These are phyloP conservation scores for Bambusicola thoracicus DNA, from an alignment of 2,113 vertebrate species.

Conservation along the genomic window DNA sequence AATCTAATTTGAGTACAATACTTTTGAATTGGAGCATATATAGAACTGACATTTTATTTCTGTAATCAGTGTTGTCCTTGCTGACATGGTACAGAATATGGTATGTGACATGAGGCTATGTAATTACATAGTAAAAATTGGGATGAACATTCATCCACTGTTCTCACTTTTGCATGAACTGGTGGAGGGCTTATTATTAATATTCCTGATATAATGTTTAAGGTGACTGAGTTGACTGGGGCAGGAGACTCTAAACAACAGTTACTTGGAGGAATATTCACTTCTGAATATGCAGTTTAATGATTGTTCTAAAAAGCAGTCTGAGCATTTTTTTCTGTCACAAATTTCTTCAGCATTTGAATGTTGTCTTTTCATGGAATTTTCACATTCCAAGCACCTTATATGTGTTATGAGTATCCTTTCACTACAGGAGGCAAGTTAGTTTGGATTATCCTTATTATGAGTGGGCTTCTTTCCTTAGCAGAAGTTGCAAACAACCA, in stretches of 20 bases:
- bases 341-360: background rate
- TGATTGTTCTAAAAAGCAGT: background rate
- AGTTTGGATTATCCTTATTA: background rate
- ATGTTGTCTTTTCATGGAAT: background rate
- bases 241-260: background rate
- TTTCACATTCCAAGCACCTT: background rate
- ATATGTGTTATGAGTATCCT: background rate
- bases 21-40: background rate
- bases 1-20: background rate
- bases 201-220: background rate
- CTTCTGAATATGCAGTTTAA: background rate
- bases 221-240: background rate
- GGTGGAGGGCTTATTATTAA: background rate
- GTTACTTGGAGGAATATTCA: background rate
- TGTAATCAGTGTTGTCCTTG: background rate
- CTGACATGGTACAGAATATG: background rate
- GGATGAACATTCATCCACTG: background rate
- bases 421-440: background rate
- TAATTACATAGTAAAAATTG: background rate
- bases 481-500: background rate
- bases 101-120: background rate
- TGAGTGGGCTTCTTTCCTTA: background rate
- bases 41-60: background rate
- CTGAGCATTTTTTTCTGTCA: background rate
- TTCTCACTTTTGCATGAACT: background rate